These are phyloP conservation scores for Serripes groenlandicus DNA, from an alignment of 2,888 invertebrate genomes.

Conservation along the genomic window DNA sequence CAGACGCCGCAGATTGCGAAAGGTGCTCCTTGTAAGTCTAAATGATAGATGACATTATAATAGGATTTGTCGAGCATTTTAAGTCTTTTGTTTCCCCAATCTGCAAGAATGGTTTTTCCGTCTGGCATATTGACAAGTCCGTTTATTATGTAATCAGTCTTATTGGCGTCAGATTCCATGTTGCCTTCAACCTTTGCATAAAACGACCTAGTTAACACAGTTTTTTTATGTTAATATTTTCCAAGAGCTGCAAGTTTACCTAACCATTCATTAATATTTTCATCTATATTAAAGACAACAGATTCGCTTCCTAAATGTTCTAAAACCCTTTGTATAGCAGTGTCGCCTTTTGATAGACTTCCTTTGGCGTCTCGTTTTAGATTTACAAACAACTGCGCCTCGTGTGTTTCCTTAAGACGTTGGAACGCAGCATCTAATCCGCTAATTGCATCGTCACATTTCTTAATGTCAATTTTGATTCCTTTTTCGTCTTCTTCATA, in stretches of 20 bases:
- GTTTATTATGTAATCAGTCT: slow-evolving; percentile 53
- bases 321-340: slow-evolving; percentile 43
- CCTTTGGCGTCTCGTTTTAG: slow-evolving; percentile 51
- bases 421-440: slow-evolving; percentile 45
- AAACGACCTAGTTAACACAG: slow-evolving; percentile 38
- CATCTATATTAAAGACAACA: slow-evolving; percentile 50
- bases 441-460: slow-evolving; percentile 49
- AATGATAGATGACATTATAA: slow-evolving; percentile 41
- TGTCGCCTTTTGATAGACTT: slow-evolving; percentile 39
- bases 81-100: slow-evolving; percentile 61
- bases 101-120: slow-evolving; percentile 52
- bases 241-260: slow-evolving; percentile 45
- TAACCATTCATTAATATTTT: slow-evolving; percentile 55
- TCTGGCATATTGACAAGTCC: slow-evolving; percentile 49
- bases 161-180: slow-evolving; percentile 46
- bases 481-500: slow-evolving; percentile 35
- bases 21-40: slow-evolving; percentile 55
- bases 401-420: slow-evolving; percentile 40
- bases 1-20: slow-evolving; percentile 48
- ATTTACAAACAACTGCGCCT: slow-evolving; percentile 51
- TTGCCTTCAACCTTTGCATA: slow-evolving; percentile 47
- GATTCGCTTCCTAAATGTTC: slow-evolving; percentile 49
- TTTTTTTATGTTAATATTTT: slow-evolving; percentile 59
- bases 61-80: slow-evolving; percentile 55
- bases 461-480: slow-evolving; percentile 49